These are phyloP conservation scores for Tupaia tana DNA, from an alignment of 2,113 vertebrate species.

Conservation along the genomic window DNA sequence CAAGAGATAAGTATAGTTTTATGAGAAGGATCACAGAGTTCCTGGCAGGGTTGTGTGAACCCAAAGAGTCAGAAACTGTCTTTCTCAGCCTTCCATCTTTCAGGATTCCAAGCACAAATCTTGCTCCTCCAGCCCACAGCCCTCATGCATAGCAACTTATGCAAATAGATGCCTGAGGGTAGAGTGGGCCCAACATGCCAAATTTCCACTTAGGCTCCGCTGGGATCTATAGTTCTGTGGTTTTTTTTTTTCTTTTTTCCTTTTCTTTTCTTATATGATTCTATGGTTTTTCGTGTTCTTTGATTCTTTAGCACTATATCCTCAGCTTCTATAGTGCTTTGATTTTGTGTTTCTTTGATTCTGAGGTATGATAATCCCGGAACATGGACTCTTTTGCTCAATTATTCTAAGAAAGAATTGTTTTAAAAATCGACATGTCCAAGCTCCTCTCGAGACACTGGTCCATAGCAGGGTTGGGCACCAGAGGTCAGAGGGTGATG, in stretches of 20 bases:
- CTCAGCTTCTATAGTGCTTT: neutral
- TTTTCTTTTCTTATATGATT: neutral
- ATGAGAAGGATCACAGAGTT: neutral
- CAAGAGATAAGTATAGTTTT: neutral
- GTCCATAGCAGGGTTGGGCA: neutral
- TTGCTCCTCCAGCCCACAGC: neutral
- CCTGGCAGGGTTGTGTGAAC: too few relatives aligned
- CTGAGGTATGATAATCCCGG: conserved; percentile 30
- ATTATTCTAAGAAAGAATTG: neutral
- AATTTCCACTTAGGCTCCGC: neutral
- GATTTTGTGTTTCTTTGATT: conserved; percentile 69
- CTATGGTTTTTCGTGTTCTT: conserved; percentile 31
- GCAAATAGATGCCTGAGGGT: conserved; percentile 36
- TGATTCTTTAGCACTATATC: conserved; percentile 43
- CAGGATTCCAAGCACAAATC: neutral
- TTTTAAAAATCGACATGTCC: neutral
- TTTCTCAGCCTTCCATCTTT: neutral
- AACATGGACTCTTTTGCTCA: conserved; percentile 18
- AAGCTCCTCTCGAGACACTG: neutral
- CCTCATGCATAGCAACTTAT: neutral
- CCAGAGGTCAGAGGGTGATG: neutral
- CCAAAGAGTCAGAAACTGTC: too few relatives aligned
- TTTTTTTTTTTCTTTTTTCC: neutral
- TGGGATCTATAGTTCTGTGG: conserved; percentile 14
- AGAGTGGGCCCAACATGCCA: neutral